Percentiles rank a stretch among this genome's conserved stretches.
These are phyloP conservation scores for Ophioninae sp. DNA, from an alignment of 2,888 invertebrate genomes.

Conservation along the genomic window DNA sequence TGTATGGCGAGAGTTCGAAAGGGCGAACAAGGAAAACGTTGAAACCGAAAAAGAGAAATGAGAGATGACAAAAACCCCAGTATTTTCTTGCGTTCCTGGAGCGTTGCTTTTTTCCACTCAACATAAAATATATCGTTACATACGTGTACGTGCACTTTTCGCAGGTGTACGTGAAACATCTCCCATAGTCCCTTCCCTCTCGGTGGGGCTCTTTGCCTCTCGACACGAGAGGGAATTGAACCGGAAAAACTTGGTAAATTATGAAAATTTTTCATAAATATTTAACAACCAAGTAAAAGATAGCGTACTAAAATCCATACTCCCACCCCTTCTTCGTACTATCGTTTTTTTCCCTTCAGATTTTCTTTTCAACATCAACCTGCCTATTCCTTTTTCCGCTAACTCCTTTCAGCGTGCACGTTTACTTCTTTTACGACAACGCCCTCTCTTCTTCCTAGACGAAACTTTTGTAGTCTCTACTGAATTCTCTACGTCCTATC, in stretches of 20 bases:
- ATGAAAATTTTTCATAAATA: slow-evolving; percentile 70
- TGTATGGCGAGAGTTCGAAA: not conserved
- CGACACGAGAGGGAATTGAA: slow-evolving; percentile 65
- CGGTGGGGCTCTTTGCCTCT: slow-evolving; percentile 54
- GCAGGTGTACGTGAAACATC: slow-evolving; percentile 6
- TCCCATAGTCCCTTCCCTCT: slow-evolving; percentile 4
- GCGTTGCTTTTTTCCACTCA: slow-evolving; percentile 19
- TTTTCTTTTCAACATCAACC: slow-evolving; percentile 56
- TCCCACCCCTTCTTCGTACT: slow-evolving; percentile 38
- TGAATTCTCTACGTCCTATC: not conserved
- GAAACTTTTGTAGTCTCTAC: slow-evolving; percentile 48
- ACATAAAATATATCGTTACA: not conserved
- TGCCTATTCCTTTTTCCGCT: not conserved
- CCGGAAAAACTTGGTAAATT: slow-evolving; percentile 68
- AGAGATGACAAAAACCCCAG: not conserved
- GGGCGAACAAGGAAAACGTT: not conserved
- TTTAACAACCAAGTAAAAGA: slow-evolving; percentile 67
- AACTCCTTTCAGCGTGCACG: slow-evolving; percentile 18
- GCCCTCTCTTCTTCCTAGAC: slow-evolving; percentile 35
- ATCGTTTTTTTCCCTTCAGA: slow-evolving; percentile 36
- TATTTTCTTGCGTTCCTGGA: slow-evolving; percentile 26
- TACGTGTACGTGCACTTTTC: slow-evolving; percentile 9
- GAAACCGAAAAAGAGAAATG: slow-evolving; percentile 2
- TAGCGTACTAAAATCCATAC: slow-evolving; percentile 55
- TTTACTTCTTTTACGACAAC: slow-evolving; percentile 53